Conservation (phyloP, 2,797 vertebrate genomes). For the Craterocephalus amniculus region DNA sequence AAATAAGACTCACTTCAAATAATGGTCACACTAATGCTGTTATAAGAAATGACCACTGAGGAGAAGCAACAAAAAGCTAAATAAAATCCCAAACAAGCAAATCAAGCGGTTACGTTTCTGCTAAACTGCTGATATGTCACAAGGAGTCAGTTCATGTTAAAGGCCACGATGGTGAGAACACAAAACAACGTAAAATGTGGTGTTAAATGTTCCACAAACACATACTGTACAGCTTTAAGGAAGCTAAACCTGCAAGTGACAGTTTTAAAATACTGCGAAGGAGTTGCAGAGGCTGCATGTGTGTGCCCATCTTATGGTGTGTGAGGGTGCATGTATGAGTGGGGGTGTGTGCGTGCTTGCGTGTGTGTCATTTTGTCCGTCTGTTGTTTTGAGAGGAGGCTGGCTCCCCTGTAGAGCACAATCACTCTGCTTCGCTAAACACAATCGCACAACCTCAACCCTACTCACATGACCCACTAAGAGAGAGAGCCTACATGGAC, state of each 20-base stretch:
- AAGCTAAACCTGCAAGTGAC: conserved; percentile 26
- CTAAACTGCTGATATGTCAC: background rate
- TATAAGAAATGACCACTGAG: background rate
- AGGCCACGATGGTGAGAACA: background rate
- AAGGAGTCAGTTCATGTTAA: background rate
- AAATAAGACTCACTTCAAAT: background rate
- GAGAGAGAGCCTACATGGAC: conserved; percentile 23
- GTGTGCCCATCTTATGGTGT: conserved; percentile 6
- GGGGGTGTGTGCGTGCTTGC: conserved; percentile 25
- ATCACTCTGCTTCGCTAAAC: conserved; percentile 78
- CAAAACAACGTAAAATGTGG: background rate
- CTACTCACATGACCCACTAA: conserved; percentile 64
- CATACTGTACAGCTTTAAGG: conserved; percentile 12
- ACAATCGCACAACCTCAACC: conserved; percentile 78
- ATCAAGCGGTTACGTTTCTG: background rate
- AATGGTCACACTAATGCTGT: background rate
- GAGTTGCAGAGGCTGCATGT: conserved; percentile 30
- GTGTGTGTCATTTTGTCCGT: conserved; percentile 60
- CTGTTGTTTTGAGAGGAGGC: conserved; percentile 70
- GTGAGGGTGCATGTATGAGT: conserved; percentile 12
- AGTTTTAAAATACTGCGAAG: conserved; percentile 31
- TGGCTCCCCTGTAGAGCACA: conserved; percentile 77
- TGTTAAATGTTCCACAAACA: background rate
- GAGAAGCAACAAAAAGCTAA: background rate
- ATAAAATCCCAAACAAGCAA: background rate